Percentiles rank a stretch among this genome's conserved stretches.
Conservation (phyloP, 2,888 invertebrate genomes). For the Nowickia ferox region DNA sequence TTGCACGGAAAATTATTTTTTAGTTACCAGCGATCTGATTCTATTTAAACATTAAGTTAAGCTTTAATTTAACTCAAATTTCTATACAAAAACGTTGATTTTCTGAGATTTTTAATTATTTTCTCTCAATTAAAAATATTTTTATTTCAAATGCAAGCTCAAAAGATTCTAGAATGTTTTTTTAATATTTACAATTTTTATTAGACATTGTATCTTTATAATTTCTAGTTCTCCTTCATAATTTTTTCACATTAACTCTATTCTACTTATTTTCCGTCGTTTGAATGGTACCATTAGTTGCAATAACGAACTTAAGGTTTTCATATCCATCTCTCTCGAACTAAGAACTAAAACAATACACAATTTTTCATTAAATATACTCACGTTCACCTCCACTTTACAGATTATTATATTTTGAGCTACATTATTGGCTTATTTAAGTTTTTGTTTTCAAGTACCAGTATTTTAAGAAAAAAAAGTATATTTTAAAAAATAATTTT, state of each 20-base stretch:
- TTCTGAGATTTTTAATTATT: no score
- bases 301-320: constrained; percentile 1
- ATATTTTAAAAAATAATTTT: constrained; percentile 62
- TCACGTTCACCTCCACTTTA: constrained; percentile 24
- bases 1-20: no score
- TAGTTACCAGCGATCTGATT: no score
- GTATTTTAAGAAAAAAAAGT: constrained; percentile 21
- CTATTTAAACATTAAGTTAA: no score
- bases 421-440: constrained; percentile 40
- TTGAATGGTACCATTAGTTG: constrained; percentile 2
- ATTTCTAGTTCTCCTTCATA: neutral
- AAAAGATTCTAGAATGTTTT: no score
- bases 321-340: neutral
- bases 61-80: no score
- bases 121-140: no score
- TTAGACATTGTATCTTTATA: no score
- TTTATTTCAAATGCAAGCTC: no score
- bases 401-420: neutral
- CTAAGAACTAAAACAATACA: neutral
- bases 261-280: neutral
- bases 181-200: no score
- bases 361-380: constrained; percentile 47
- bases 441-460: neutral
- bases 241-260: neutral
- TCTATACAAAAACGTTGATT: no score